Evolutionary conservation across 1,140 invertebrate genomes (phyloP).

Genomic region (Brachionus plicatilis): DNA sequence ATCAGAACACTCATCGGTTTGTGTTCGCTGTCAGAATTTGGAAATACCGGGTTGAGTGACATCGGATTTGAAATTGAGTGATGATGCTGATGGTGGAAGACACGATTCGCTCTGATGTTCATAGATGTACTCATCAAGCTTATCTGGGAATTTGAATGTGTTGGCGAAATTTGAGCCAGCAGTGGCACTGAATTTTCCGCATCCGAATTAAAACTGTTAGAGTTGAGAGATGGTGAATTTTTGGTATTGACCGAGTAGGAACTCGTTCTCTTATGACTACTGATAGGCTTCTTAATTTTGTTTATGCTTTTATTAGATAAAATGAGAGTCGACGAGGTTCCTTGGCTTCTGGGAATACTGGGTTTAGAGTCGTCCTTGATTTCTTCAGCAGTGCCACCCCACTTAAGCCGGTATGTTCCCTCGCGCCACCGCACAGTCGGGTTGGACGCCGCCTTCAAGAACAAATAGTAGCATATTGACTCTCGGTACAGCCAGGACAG

Average conservation of each 20-base stretch:
- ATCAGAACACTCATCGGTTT: not conserved
- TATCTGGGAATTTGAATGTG: not conserved
- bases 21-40: not conserved
- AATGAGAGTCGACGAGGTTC: not conserved
- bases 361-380: constrained; percentile 35
- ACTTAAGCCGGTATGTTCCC: constrained; percentile 77
- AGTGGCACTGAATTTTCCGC: constrained; percentile 9
- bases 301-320: constrained; percentile 12
- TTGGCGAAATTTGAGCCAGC: not conserved
- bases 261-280: not conserved
- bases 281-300: not conserved
- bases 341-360: not conserved
- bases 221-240: not conserved
- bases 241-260: constrained; percentile 14
- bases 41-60: not conserved
- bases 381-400: constrained; percentile 71
- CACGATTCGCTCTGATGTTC: not conserved
- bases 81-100: not conserved
- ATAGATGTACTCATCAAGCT: not conserved
- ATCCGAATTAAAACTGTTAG: constrained; percentile 22
- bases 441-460: constrained; percentile 72
- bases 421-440: constrained; percentile 84
- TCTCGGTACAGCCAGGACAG: constrained; percentile 93
- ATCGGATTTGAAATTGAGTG: constrained; percentile 28
- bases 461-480: constrained; percentile 77